Base-by-base conservation (phyloP, 2,797 vertebrate genomes). In the Schizothorax lantsangensis region DNA sequence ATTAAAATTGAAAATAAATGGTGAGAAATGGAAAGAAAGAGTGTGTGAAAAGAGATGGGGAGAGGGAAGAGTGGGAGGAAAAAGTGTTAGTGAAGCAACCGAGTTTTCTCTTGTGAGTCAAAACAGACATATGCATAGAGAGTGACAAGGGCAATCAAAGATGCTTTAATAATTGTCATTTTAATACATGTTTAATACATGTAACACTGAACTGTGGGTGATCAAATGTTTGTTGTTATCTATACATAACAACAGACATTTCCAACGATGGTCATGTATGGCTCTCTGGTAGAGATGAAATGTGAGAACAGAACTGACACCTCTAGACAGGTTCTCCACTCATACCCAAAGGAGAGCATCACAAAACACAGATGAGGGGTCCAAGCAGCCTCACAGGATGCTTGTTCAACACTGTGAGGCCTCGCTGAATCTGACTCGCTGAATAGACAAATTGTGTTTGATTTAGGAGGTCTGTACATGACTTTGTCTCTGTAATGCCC, bases 401-500 rank as follows among this genome's bases (percentile, higher is more conserved):
- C 26, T 79, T 78, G 38, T 64, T 17, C 23, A 33, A 64, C 21
- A 33, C 49, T n/a, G 23, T 62, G 54, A 33, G 43, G 57, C 21
- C 59, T 78, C 59, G 30, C 66, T 77, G 69, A 82, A 72, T 79
- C 78, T 26, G 59, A n/a, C n/a, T n/a, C n/a, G n/a, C n/a, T n/a
- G n/a, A n/a, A n/a, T n/a, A 10, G 12, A 21, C 26, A 59, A 47
- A 57, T 40, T 57, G 38, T 36, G 14, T 78, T 83, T 88, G 57
- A 74, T 47, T 66, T 30, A 62, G 64, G 19, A 68, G n/a, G 30
- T 68, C 62, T 66, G 62, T 30, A 19, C 8, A 15, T 43, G 36
- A 74, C 38, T 36, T 15, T 79, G 84, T 80, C 73, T 17, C 89
- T 85, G 84, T 66, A 87, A 89, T 87, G 92, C 92, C 91, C 88